A percentile compares a stretch with the other conserved stretches of the same genome.
phyloP scores from a whole-genome alignment of 2,888 invertebrate species.

The Ormyrus rosae region DNA sequence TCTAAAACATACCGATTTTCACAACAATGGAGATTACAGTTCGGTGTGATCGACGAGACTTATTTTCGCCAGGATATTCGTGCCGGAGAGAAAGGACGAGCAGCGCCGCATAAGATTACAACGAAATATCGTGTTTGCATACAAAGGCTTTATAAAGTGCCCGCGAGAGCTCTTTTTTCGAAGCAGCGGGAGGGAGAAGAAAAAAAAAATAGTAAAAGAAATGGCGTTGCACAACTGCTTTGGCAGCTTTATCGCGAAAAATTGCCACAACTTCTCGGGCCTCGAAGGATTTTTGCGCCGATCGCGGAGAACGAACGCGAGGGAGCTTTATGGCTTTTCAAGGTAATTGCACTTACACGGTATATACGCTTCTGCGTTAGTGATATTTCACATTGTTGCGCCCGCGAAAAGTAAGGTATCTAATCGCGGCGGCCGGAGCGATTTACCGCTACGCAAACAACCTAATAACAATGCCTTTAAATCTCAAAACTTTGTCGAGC shows the following conservation, averaged over 20 bases:
- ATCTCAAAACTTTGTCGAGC: not conserved
- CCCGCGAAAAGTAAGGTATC: constrained; percentile 3
- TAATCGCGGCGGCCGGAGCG: not conserved
- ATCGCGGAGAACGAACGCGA: not conserved
- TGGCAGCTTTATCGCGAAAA: not conserved
- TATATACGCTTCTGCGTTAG: not conserved
- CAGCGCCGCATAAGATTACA: constrained; percentile 13
- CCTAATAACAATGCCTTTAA: constrained; percentile 12
- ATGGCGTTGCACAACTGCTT: constrained; percentile 16
- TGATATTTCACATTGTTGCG: constrained; percentile 12
- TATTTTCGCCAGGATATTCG: constrained; percentile 36
- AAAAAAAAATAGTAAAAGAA: constrained; percentile 1
- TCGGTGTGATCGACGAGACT: constrained; percentile 27
- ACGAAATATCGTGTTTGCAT: constrained; percentile 36
- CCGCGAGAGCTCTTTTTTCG: not conserved
- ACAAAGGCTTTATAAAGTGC: constrained; percentile 31
- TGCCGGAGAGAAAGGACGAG: constrained; percentile 47
- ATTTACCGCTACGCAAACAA: constrained; percentile 26
- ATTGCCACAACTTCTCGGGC: constrained; percentile 3
- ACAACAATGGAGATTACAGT: constrained; percentile 45
- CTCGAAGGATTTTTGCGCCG: not conserved
- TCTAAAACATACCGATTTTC: constrained; percentile 42
- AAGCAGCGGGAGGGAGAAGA: not conserved
- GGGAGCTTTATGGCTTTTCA: constrained; percentile 15
- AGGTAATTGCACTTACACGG: constrained; percentile 10